Percentiles rank a stretch among this genome's conserved stretches.
Conservation (phyloP, 1,140 invertebrate species). For the Bradysia coprophila region DNA sequence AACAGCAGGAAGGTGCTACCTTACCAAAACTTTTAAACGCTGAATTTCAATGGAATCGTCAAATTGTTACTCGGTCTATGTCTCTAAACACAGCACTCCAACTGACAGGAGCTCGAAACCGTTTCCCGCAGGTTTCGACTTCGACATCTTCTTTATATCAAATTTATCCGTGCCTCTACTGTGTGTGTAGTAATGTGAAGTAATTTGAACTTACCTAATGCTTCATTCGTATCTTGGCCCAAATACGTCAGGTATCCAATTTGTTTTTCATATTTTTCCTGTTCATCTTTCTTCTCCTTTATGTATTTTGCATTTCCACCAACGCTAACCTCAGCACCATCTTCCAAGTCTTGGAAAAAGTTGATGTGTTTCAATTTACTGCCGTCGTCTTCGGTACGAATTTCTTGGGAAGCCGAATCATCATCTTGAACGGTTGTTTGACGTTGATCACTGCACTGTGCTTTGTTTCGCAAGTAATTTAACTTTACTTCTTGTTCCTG, state of each 20-base stretch:
- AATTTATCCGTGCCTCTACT: neutral
- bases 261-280: conserved; percentile 94
- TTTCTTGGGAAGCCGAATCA: conserved; percentile 6
- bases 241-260: conserved; percentile 93
- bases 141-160: neutral
- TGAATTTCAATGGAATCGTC: too few species aligned
- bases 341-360: conserved; percentile 77
- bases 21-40: too few species aligned
- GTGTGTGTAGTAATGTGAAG: conserved; percentile 4
- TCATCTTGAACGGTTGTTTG: conserved; percentile 9
- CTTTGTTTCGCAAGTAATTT: conserved; percentile 42
- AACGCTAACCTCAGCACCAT: conserved; percentile 37
- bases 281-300: conserved; percentile 75
- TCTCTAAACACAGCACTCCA: too few species aligned
- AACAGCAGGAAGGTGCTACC: too few species aligned
- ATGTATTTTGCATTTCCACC: conserved; percentile 75
- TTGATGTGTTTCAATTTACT: conserved; percentile 49
- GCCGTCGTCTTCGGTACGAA: conserved; percentile 8
- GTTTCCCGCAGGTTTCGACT: neutral
- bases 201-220: too few species aligned
- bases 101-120: neutral
- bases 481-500: conserved; percentile 73
- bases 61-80: too few species aligned
- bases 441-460: conserved; percentile 13
- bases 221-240: conserved; percentile 83